Conservation (phyloP, 2,797 vertebrate genomes). For the Acanthurus lineatus region DNA sequence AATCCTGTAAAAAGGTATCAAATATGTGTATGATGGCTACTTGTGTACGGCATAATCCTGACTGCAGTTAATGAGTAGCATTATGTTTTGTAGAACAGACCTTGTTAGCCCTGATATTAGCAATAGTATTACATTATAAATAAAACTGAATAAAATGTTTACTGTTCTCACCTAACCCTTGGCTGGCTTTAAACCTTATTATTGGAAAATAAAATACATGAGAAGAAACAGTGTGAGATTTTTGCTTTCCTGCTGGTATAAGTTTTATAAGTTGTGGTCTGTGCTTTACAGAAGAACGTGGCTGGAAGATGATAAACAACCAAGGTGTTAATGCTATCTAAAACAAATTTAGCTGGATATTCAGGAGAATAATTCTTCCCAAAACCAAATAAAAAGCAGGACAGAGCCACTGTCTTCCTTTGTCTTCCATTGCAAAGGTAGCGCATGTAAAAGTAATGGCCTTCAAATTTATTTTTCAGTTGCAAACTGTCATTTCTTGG, state of each 20-base stretch:
- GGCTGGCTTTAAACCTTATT: background rate
- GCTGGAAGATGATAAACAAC: background rate
- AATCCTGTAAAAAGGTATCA: too few species aligned
- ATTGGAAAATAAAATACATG: background rate
- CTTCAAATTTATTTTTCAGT: too few species aligned
- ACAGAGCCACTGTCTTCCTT: background rate
- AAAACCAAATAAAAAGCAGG: background rate
- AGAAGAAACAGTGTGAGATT: background rate
- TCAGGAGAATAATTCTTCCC: background rate
- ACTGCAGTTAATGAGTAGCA: background rate
- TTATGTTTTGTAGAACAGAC: background rate
- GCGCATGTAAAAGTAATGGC: too few species aligned
- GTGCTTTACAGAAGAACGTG: background rate
- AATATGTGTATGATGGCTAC: too few species aligned
- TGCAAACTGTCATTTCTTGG: too few species aligned
- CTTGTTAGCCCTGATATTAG: background rate
- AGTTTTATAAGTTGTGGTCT: too few species aligned
- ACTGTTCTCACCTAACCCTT: background rate
- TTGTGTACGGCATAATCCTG: too few species aligned
- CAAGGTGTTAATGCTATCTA: background rate
- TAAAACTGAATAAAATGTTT: background rate
- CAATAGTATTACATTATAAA: background rate
- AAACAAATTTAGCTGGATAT: background rate
- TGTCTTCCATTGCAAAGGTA: too few species aligned
- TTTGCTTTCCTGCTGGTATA: background rate